phyloP scores from a whole-genome alignment of 2,113 vertebrate genomes.

The Coregonus clupeaformis region DNA sequence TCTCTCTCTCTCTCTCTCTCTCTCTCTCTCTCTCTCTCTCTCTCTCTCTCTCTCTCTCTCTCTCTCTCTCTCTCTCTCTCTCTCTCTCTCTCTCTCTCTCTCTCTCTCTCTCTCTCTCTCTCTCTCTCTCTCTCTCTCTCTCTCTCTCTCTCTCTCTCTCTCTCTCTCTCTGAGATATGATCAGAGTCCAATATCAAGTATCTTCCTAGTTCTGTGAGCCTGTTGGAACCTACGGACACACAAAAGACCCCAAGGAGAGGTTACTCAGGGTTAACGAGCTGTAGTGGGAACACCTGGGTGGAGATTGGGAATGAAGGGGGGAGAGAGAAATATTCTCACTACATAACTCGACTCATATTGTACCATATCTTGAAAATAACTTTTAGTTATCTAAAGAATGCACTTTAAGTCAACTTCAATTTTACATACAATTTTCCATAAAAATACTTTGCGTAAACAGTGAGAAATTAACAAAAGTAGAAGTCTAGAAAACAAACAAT shows the following conservation, averaged over 20 bases:
- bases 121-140: too few relatives aligned
- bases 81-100: too few relatives aligned
- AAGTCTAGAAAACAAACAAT: neutral
- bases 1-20: too few relatives aligned
- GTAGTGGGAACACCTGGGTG: slow-evolving; percentile 22
- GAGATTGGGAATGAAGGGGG: neutral
- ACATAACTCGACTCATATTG: too few relatives aligned
- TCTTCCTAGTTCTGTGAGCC: neutral
- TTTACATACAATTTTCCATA: too few relatives aligned
- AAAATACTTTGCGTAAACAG: neutral
- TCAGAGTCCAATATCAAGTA: neutral
- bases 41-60: too few relatives aligned
- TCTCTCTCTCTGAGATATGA: neutral
- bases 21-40: too few relatives aligned
- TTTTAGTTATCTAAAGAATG: too few relatives aligned
- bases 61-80: too few relatives aligned
- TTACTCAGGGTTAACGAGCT: neutral
- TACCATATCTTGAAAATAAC: too few relatives aligned
- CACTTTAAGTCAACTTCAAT: too few relatives aligned
- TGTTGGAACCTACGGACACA: neutral
- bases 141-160: neutral
- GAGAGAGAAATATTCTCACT: too few relatives aligned
- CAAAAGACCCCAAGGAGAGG: neutral
- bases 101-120: neutral
- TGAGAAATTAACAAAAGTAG: neutral